phyloP scores from a whole-genome alignment of 2,888 invertebrate genomes.

The Aporophyla lueneburgensis region DNA sequence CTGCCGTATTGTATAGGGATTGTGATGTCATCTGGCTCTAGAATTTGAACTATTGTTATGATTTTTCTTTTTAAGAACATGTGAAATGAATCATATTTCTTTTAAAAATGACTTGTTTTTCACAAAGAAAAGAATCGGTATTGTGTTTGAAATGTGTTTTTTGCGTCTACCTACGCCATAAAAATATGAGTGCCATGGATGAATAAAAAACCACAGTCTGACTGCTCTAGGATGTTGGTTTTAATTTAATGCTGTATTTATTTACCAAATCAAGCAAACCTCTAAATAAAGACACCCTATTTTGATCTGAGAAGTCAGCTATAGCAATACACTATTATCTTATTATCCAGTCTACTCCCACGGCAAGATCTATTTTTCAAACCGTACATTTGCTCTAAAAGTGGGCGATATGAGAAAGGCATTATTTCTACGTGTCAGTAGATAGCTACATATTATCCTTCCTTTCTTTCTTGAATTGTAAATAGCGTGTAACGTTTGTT shows the following conservation, averaged over 20 bases:
- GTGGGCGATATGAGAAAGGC: constrained; percentile 13
- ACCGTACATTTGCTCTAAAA: constrained; percentile 9
- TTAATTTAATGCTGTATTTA: background rate
- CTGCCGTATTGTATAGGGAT: constrained; percentile 39
- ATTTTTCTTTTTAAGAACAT: constrained; percentile 1
- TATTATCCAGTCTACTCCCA: background rate
- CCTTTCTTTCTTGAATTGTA: constrained; percentile 33
- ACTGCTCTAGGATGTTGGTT: background rate
- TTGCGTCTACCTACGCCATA: background rate
- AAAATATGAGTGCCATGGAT: background rate
- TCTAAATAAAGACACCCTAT: background rate
- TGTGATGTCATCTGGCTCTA: constrained; percentile 35
- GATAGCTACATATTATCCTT: constrained; percentile 5
- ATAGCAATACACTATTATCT: background rate
- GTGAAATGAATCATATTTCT: background rate
- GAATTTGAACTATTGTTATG: constrained; percentile 36
- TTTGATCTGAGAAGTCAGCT: background rate
- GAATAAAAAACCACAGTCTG: background rate
- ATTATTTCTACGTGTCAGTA: constrained; percentile 25
- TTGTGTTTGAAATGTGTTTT: background rate
- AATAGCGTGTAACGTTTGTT: constrained; percentile 50
- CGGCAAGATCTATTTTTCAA: background rate
- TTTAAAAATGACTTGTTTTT: background rate
- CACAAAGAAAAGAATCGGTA: background rate
- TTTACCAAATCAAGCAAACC: background rate